phyloP scores from a whole-genome alignment of 2,113 vertebrate genomes.

The Entelurus aequoreus region DNA sequence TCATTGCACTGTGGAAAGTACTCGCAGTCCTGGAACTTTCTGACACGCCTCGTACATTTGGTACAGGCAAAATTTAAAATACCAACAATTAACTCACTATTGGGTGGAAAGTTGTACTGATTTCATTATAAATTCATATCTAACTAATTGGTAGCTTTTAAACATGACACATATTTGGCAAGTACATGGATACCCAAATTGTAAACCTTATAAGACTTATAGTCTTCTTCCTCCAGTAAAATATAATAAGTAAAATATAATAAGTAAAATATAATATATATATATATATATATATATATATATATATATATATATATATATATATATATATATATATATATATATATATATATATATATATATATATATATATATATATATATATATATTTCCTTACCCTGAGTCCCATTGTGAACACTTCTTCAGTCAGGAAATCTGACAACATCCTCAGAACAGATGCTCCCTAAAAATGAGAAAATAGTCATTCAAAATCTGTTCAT shows the following conservation, averaged over 20 bases:
- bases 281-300: too few relatives aligned
- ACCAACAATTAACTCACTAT: too few relatives aligned
- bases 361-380: background rate
- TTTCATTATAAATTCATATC: background rate
- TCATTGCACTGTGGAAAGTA: too few relatives aligned
- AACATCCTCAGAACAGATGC: constrained; percentile 90
- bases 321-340: too few relatives aligned
- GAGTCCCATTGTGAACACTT: constrained; percentile 77
- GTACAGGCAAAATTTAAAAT: too few relatives aligned
- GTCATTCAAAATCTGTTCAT: background rate
- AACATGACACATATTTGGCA: background rate
- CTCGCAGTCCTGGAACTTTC: too few relatives aligned
- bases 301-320: too few relatives aligned
- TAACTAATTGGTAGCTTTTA: background rate
- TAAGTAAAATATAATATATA: too few relatives aligned
- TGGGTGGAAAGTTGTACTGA: background rate
- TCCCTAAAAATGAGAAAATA: constrained; percentile 68
- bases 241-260: too few relatives aligned
- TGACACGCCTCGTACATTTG: too few relatives aligned
- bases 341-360: background rate
- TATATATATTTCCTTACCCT: constrained; percentile 64
- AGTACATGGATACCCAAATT: background rate
- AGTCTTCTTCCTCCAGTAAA: too few relatives aligned
- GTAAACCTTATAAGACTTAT: background rate
- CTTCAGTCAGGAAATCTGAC: constrained; percentile 82